Base-by-base conservation (phyloP, 2,113 vertebrate genomes). In the Acrocephalus kingi region DNA sequence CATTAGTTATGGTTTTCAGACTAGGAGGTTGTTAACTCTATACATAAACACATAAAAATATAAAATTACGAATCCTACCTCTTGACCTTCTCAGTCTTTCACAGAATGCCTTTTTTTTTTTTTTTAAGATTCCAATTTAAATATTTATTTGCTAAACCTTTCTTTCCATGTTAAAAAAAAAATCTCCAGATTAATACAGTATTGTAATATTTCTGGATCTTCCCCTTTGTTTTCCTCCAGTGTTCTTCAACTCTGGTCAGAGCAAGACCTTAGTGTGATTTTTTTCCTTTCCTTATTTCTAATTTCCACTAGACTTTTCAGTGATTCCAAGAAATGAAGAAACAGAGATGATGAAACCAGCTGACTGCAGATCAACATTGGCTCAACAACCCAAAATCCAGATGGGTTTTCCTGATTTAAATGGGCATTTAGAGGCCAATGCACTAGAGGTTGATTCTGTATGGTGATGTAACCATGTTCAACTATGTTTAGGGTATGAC, bases 341-440 rank as follows among this genome's bases (percentile, higher is more conserved):
- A 68, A 33, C 0, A 3, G 27, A 49, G 8, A 78, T 64, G 19
- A 23, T 27, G 16, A 33, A 79, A 55, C 1, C 8, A 71, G 5
- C 3, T 3, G 1, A 2, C 11, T 80, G 16, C 14, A 63, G 23
- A 41, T 7, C 48, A 67, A 33, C 37, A 39, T 1, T 33, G 6
- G 2, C 23, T 51, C 27, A 11, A 28, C 7, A 54, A 49, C 8
- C 10, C 5, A 71, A 51, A 85, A 43, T 5, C 23, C 64, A 27
- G 13, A 78, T 71, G 6, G 33, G 4, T 35, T 83, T 63, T 2
- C 7, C 21, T 54, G 52, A 86, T 27, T 82, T 55, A 66, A 24
- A 28, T 23, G 23, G 69, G 2, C 4, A 78, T 45, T 11, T 46
- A 30, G 27, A 48, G 10, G 31, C 20, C 35, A 80, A 7, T 22